A percentile compares a stretch with the other conserved stretches of the same genome.
These are phyloP conservation scores for Drosophila lowei DNA, from an alignment of 1,140 invertebrate genomes.

Conservation along the genomic window DNA sequence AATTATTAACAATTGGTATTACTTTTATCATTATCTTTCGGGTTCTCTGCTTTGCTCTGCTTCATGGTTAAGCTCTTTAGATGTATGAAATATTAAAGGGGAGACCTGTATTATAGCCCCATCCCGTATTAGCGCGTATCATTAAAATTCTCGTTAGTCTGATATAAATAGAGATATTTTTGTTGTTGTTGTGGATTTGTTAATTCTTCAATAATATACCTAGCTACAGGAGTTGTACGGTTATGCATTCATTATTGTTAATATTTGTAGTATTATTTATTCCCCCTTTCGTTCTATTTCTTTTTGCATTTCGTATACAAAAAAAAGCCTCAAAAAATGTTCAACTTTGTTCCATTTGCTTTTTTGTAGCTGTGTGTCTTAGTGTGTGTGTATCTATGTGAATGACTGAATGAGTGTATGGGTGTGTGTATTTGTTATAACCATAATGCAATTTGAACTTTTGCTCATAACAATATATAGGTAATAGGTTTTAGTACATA, in stretches of 20 bases:
- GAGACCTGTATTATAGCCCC: constrained; percentile 38
- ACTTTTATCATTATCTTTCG: constrained; percentile 22
- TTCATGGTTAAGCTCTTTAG: constrained; percentile 65
- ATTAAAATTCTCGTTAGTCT: constrained; percentile 70
- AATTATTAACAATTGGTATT: constrained; percentile 61
- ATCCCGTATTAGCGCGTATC: constrained; percentile 39
- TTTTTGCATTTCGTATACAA: constrained; percentile 41
- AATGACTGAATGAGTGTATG: not conserved
- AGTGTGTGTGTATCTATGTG: no score
- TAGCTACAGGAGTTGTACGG: constrained; percentile 56
- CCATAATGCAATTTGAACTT: constrained; percentile 77
- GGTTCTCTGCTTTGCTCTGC: constrained; percentile 10
- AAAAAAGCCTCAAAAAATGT: constrained; percentile 78
- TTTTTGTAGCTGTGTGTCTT: constrained; percentile 34
- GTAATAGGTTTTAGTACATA: constrained; percentile 65
- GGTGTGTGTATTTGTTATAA: constrained; percentile 40
- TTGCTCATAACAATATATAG: constrained; percentile 76
- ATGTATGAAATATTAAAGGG: constrained; percentile 62
- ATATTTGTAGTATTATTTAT: constrained; percentile 22
- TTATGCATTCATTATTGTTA: constrained; percentile 17
- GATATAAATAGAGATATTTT: constrained; percentile 36
- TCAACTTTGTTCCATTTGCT: constrained; percentile 80
- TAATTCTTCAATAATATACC: constrained; percentile 72
- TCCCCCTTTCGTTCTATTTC: constrained; percentile 7
- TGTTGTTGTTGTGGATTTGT: constrained; percentile 40